phyloP scores from a whole-genome alignment of 2,888 invertebrate species.

The Coelopa pilipes region DNA sequence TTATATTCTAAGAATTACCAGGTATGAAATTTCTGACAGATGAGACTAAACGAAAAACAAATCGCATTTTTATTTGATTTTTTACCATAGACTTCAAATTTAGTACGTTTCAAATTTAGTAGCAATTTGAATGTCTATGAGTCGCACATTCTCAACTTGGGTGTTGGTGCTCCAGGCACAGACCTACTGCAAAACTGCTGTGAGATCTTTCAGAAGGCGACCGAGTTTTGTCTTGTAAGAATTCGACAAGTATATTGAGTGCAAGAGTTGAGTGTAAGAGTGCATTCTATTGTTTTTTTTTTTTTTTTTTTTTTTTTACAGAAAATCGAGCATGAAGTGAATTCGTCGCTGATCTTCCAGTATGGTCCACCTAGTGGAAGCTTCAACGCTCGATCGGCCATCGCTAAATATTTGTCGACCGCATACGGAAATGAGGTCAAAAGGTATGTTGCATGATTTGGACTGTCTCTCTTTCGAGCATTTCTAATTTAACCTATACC shows the following conservation, averaged over 20 bases:
- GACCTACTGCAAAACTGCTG: constrained; percentile 68
- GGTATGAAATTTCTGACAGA: no score
- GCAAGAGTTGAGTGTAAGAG: no score
- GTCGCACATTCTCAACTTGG: constrained; percentile 65
- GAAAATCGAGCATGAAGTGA: constrained; percentile 52
- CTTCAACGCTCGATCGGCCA: constrained; percentile 67
- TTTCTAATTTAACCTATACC: no score
- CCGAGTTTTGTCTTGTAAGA: constrained; percentile 68
- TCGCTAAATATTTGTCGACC: constrained; percentile 67
- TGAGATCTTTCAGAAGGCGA: constrained; percentile 67
- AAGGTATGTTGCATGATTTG: constrained; percentile 53
- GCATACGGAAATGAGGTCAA: constrained; percentile 67
- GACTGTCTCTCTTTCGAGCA: no score
- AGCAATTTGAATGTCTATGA: constrained; percentile 68
- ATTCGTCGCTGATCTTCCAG: constrained; percentile 67
- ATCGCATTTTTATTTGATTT: no score
- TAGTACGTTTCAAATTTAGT: no score
- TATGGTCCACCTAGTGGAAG: constrained; percentile 70
- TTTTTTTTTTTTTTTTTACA: constrained; percentile 39
- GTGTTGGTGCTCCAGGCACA: constrained; percentile 70
- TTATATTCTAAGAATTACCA: no score
- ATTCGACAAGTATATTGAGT: neutral
- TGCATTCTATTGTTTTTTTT: neutral
- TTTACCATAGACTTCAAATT: no score
- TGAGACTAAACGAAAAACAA: no score